Conservation (phyloP, 2,888 invertebrate genomes). For the Epiblema foenella region DNA sequence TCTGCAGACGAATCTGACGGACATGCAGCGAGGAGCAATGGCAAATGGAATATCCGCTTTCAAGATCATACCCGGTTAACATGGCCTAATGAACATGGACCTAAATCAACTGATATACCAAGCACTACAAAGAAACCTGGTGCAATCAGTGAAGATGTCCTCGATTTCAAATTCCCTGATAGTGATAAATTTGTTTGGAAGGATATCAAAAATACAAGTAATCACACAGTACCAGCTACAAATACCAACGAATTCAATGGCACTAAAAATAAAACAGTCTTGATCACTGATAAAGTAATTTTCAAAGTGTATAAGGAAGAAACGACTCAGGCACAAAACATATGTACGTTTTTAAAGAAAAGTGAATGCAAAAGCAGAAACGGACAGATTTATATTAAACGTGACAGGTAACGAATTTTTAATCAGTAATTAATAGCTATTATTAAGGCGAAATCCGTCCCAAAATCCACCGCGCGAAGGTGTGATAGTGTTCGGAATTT, state of each 20-base stretch:
- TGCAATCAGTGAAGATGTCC: conserved; percentile 52
- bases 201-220: conserved; percentile 9
- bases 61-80: conserved; percentile 50
- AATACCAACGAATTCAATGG: conserved; percentile 32
- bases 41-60: conserved; percentile 47
- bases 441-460: too few species aligned
- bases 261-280: conserved; percentile 41
- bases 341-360: conserved; percentile 66
- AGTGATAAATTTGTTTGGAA: conserved; percentile 46
- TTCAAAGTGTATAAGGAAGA: conserved; percentile 46
- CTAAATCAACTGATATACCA: conserved; percentile 43
- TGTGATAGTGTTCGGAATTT: too few species aligned
- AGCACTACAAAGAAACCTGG: conserved; percentile 44
- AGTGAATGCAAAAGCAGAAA: conserved; percentile 59
- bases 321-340: conserved; percentile 56
- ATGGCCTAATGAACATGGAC: conserved; percentile 48
- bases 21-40: conserved; percentile 27
- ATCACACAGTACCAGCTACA: conserved; percentile 33
- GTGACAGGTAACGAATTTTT: conserved; percentile 50
- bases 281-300: conserved; percentile 48
- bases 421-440: background rate
- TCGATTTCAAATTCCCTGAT: conserved; percentile 62
- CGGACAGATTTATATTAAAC: conserved; percentile 60
- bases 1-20: conserved; percentile 25
- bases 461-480: too few species aligned